phyloP scores from a whole-genome alignment of 2,113 vertebrate species.

The Lepisosteus osseus region DNA sequence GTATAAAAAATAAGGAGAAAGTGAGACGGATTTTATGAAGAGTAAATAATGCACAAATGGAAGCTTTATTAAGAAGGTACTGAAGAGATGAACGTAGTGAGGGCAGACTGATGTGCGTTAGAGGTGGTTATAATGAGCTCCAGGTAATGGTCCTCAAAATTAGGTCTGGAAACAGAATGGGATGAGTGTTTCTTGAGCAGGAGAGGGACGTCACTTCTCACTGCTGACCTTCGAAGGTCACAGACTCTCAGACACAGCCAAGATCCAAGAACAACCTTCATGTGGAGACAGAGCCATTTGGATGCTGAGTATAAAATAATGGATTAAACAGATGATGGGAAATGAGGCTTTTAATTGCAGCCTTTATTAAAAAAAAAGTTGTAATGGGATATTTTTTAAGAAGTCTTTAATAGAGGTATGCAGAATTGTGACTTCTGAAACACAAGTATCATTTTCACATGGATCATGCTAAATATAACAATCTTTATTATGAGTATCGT shows the following conservation, averaged over 20 bases:
- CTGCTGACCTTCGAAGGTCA: constrained; percentile 53
- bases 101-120: too few species aligned
- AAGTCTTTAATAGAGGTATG: too few species aligned
- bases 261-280: constrained; percentile 23
- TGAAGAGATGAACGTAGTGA: too few species aligned
- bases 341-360: constrained; percentile 66
- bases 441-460: too few species aligned
- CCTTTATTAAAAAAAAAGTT: constrained; percentile 48
- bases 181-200: neutral
- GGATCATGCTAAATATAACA: too few species aligned
- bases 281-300: constrained; percentile 32
- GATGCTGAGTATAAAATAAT: constrained; percentile 43
- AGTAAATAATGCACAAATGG: too few species aligned
- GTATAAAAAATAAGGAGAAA: neutral
- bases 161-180: constrained; percentile 17
- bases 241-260: constrained; percentile 34
- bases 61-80: too few species aligned
- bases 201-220: neutral
- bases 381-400: constrained; percentile 20
- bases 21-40: too few species aligned
- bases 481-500: too few species aligned
- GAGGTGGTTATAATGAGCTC: constrained; percentile 41
- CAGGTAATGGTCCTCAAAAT: constrained; percentile 60
- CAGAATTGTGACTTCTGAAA: too few species aligned
- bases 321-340: constrained; percentile 54